Conservation (phyloP, 2,888 invertebrate species). For the Volucella inflata region DNA sequence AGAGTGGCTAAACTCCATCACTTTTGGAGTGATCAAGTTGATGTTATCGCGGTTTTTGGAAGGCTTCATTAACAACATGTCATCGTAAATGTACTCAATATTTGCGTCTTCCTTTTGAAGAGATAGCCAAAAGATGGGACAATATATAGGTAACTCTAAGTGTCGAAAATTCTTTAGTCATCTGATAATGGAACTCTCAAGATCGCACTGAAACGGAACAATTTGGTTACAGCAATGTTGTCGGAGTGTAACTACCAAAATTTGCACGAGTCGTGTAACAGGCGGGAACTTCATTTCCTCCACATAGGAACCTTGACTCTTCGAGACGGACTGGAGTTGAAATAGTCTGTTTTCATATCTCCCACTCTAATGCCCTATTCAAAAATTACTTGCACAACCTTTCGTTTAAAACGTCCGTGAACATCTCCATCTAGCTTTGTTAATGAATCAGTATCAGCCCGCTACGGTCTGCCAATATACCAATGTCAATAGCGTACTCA, state of each 20-base stretch:
- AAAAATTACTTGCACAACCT: no score
- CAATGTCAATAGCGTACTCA: no score
- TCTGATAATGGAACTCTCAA: slow-evolving; percentile 98
- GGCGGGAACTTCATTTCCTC: slow-evolving; percentile 89
- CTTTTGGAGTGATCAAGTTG: slow-evolving; percentile 92
- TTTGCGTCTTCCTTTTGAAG: slow-evolving; percentile 93
- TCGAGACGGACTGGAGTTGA: no score
- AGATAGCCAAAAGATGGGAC: slow-evolving; percentile 98
- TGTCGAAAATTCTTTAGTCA: slow-evolving; percentile 99
- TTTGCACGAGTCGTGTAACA: slow-evolving; percentile 93
- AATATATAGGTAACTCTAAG: slow-evolving; percentile 97
- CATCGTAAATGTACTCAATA: slow-evolving; percentile 98
- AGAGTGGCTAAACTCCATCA: no score
- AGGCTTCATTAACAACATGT: slow-evolving; percentile 97
- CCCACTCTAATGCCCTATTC: no score
- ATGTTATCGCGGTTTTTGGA: slow-evolving; percentile 95
- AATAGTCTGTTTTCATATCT: no score
- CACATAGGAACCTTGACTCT: no score
- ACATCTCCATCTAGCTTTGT: no score
- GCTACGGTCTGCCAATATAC: no score
- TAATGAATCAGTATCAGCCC: no score
- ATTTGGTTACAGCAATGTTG: slow-evolving; percentile 99
- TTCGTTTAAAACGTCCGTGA: no score
- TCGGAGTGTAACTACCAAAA: slow-evolving; percentile 99
- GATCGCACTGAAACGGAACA: slow-evolving; percentile 95